A percentile compares a stretch with the other conserved stretches of the same genome.
Evolutionary conservation across 2,797 vertebrate species (phyloP).

Genomic region (Alosa sapidissima): DNA sequence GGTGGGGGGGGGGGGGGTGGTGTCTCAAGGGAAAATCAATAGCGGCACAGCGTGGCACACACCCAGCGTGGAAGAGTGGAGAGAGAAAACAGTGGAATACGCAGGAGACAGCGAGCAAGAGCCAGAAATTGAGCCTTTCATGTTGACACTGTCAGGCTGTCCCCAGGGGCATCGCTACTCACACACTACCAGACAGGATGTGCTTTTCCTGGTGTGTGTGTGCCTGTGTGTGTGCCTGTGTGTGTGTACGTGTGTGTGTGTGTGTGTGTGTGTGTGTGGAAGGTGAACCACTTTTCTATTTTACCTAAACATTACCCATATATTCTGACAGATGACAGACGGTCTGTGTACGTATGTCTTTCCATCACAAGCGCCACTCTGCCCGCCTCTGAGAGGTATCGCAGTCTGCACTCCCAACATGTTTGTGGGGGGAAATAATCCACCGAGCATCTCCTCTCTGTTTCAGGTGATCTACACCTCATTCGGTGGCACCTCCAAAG

Average conservation of each 20-base stretch:
- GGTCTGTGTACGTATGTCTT: background rate
- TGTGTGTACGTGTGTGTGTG: constrained; percentile 8
- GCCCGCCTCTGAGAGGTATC: background rate
- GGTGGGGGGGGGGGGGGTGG: background rate
- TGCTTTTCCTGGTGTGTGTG: background rate
- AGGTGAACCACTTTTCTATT: background rate
- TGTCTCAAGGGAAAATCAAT: background rate
- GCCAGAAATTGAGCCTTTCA: background rate
- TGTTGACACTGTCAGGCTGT: constrained; percentile 15
- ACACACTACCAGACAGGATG: background rate
- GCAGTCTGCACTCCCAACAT: background rate
- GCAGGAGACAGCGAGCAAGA: background rate
- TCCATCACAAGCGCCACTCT: background rate
- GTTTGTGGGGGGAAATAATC: background rate
- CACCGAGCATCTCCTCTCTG: constrained; percentile 35
- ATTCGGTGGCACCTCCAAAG: constrained; percentile 96
- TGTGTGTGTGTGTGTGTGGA: background rate
- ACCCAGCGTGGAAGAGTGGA: background rate
- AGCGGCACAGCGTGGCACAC: background rate
- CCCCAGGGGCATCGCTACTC: background rate
- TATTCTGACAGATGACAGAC: background rate
- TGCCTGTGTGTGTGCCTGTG: background rate
- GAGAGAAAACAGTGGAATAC: background rate
- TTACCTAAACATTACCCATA: background rate
- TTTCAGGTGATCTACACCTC: constrained; percentile 94